Conservation (phyloP, 2,797 vertebrate genomes). For the Neostethus bicornis region DNA sequence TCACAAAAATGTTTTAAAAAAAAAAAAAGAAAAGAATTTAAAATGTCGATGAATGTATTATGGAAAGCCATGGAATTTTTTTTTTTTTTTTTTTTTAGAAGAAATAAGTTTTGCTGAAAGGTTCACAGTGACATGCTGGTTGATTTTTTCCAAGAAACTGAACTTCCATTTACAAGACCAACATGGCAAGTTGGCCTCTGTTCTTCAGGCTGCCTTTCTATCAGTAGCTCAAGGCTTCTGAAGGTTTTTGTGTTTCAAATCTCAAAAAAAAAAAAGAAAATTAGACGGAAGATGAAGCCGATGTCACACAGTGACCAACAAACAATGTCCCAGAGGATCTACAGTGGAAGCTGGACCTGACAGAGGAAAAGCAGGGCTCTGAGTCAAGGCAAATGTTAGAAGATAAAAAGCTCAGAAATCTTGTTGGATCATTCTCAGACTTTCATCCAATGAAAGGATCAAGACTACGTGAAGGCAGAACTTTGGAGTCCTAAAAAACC, state of each 20-base stretch:
- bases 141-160: conserved; percentile 52
- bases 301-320: not conserved
- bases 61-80: too few relatives aligned
- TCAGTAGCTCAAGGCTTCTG: conserved; percentile 41
- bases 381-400: conserved; percentile 15
- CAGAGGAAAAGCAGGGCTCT: not conserved
- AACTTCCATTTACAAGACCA: conserved; percentile 51
- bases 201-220: not conserved
- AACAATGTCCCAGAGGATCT: conserved; percentile 14
- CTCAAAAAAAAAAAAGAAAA: not conserved
- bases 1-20: too few relatives aligned
- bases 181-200: conserved; percentile 23
- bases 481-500: too few relatives aligned
- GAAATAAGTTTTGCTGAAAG: conserved; percentile 34
- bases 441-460: too few relatives aligned
- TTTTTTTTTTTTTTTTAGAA: conserved; percentile 12
- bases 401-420: conserved; percentile 3
- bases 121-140: conserved; percentile 45
- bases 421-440: not conserved
- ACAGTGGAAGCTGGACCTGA: conserved; percentile 22
- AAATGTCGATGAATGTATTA: too few relatives aligned
- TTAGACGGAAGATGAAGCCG: not conserved
- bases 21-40: too few relatives aligned
- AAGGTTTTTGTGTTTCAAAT: conserved; percentile 1
- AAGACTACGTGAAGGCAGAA: too few relatives aligned